These are phyloP conservation scores for Bubo scandiacus DNA, from an alignment of 2,113 vertebrate genomes.

Conservation along the genomic window DNA sequence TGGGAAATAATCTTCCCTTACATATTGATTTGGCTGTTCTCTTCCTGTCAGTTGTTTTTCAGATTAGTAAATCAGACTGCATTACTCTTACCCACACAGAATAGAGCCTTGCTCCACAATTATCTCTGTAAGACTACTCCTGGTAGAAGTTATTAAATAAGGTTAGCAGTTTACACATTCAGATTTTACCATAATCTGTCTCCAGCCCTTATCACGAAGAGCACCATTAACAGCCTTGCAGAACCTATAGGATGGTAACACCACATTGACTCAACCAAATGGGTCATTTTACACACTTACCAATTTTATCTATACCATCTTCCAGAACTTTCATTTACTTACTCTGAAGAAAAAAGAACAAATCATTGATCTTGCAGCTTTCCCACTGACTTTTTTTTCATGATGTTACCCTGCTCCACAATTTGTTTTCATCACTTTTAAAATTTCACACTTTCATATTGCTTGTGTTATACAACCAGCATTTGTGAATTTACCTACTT, in stretches of 20 bases:
- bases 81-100: neutral
- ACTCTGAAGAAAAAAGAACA: neutral
- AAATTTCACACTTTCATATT: neutral
- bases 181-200: neutral
- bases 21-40: neutral
- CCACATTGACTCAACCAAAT: neutral
- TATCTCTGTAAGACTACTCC: neutral
- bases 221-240: neutral
- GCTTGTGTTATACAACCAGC: neutral
- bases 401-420: neutral
- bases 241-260: neutral
- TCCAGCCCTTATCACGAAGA: neutral
- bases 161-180: neutral
- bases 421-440: neutral
- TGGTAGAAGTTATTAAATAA: neutral
- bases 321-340: neutral
- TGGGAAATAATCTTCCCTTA: neutral
- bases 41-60: neutral
- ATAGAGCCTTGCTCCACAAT: fast-evolving
- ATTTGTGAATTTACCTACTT: neutral
- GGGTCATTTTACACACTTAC: neutral
- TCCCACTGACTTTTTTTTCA: neutral
- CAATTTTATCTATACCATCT: neutral
- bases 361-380: neutral
- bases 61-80: neutral